Evolutionary conservation across 2,113 vertebrate genomes (phyloP).

Genomic region (Carassius gibelio): DNA sequence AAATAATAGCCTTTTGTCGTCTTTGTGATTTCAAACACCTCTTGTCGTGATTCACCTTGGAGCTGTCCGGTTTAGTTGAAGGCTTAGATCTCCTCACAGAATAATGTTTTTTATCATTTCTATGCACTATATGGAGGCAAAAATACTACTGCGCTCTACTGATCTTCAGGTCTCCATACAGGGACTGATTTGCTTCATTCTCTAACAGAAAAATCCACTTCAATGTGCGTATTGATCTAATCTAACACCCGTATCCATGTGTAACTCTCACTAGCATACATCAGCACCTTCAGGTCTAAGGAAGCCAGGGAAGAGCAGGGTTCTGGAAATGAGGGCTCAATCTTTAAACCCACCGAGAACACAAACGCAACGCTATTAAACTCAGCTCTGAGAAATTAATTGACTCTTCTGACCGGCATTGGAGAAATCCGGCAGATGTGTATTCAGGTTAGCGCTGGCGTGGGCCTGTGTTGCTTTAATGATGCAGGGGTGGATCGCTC

Average conservation of each 20-base stretch:
- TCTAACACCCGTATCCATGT: constrained; percentile 4
- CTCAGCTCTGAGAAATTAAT: constrained; percentile 37
- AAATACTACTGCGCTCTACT: neutral
- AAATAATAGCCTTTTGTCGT: too few species aligned
- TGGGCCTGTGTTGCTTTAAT: constrained; percentile 39
- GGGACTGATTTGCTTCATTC: constrained; percentile 6
- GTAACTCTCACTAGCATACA: constrained; percentile 14
- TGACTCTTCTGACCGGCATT: constrained; percentile 17
- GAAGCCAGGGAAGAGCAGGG: neutral
- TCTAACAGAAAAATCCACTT: neutral
- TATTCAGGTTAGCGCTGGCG: neutral
- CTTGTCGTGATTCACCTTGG: too few species aligned
- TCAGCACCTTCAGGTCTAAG: constrained; percentile 27
- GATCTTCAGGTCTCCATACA: neutral
- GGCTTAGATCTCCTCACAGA: too few species aligned
- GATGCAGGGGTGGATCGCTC: constrained; percentile 2
- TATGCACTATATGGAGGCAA: neutral
- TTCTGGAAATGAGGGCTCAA: neutral
- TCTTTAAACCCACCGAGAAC: constrained; percentile 23
- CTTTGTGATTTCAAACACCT: too few species aligned
- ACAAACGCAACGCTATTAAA: neutral
- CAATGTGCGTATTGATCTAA: constrained; percentile 20
- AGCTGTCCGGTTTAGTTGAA: too few species aligned
- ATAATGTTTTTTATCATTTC: neutral
- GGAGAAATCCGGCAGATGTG: constrained; percentile 29